These are phyloP conservation scores for Nothobranchius furzeri DNA, from an alignment of 2,113 vertebrate species.

Conservation along the genomic window DNA sequence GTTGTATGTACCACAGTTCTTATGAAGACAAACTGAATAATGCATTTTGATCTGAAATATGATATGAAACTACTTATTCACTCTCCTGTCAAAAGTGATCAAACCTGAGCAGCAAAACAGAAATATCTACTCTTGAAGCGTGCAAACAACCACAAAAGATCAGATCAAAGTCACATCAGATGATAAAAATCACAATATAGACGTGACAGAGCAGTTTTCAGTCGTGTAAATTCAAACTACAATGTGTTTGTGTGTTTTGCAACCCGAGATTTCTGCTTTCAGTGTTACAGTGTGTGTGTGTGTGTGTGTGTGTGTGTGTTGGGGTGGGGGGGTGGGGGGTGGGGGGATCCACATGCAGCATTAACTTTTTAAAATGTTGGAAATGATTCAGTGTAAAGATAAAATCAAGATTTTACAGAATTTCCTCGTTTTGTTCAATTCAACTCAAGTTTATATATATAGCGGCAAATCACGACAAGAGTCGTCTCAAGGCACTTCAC, in stretches of 20 bases:
- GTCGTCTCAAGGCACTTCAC: too few species aligned
- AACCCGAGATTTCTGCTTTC: constrained; percentile 12
- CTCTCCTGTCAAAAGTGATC: background rate
- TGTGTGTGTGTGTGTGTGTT: too few species aligned
- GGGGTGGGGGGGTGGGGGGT: background rate
- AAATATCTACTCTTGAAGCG: background rate
- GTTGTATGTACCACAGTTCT: too few species aligned
- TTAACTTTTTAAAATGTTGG: constrained; percentile 19
- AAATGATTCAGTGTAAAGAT: constrained; percentile 26
- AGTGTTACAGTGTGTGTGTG: constrained; percentile 8
- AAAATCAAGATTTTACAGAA: constrained; percentile 33
- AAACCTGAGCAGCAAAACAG: background rate
- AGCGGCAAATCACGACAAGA: too few species aligned
- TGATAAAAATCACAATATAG: background rate
- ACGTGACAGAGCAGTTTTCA: constrained; percentile 16
- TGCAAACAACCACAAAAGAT: constrained; percentile 25
- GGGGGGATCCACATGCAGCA: background rate
- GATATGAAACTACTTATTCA: constrained; percentile 18
- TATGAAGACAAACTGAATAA: too few species aligned
- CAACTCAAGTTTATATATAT: too few species aligned
- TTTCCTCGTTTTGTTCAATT: constrained; percentile 55
- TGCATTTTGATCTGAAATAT: too few species aligned
- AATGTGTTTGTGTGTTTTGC: constrained; percentile 17
- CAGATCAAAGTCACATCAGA: background rate
- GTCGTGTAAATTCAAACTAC: constrained; percentile 34